Evolutionary conservation across 2,113 vertebrate species (phyloP), one percentile per base, ranked within the genome.

Genomic region (Herpailurus yagouaroundi): DNA sequence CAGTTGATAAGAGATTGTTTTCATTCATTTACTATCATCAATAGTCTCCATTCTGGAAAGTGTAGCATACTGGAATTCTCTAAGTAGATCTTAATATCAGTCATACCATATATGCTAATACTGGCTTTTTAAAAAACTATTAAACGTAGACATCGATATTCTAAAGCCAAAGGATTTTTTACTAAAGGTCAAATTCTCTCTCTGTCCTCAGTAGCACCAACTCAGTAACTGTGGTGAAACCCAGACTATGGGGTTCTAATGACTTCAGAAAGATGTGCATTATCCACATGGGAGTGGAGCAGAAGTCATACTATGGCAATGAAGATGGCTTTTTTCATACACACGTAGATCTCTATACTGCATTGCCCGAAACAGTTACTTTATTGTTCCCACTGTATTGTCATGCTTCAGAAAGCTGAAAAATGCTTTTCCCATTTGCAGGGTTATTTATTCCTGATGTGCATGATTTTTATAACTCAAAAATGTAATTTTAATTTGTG

Each of bases 11-110:
- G 68, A 93, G 11, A 83, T 14, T 41, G 2, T 21, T 87, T 93
- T 90, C 23, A 12, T 55, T 66, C 18, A 55, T 83, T 45, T 74
- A 9, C 12, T 83, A 6, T n/a, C 33, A 81, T 74, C 76, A 38
- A 50, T 36, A 33, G 12, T 77, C n/a, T 55, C n/a, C 63, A 77
- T 94, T 91, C 41, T 64, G 63, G 27, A 89, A 87, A 96, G 33
- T 8, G 14, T 19, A 80, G 92, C 13, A 60, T 73, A 71, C 18
- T 90, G 21, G 95, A 80, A 97, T 92, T 94, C 94, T 83, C 25
- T n/a, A 94, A 55, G n/a, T 80, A 80, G 89, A 74, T 82, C 31
- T 55, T 77, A 94, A 36, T 77, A 66, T 50, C 25, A 52, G 33
- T 45, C 41, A 71, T 48, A 91, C 4, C 77, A 73, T 36, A 27